Conservation (phyloP, 2,113 vertebrate species). For the Mola mola region DNA sequence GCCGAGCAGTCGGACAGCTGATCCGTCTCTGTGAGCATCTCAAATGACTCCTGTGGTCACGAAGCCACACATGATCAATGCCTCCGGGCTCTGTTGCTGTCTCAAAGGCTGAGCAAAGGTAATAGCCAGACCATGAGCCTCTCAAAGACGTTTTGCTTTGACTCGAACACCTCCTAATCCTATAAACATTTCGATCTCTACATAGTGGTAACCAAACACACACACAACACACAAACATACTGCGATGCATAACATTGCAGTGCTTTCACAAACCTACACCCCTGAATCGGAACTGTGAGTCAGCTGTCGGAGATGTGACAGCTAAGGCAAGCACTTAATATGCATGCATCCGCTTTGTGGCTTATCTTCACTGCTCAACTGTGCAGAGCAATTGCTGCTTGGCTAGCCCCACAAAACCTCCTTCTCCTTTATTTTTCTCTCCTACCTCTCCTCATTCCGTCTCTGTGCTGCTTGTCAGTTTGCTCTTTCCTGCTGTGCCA, state of each 20-base stretch:
- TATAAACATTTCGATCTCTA: conserved; percentile 21
- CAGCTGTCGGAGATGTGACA: conserved; percentile 71
- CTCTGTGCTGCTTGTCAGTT: conserved; percentile 18
- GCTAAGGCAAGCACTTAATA: conserved; percentile 73
- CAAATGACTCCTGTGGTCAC: background rate
- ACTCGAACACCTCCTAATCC: conserved; percentile 50
- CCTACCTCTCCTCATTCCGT: conserved; percentile 31
- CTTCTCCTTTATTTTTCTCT: conserved; percentile 36
- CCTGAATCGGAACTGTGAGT: conserved; percentile 61
- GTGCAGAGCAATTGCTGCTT: conserved; percentile 77
- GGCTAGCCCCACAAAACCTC: conserved; percentile 67
- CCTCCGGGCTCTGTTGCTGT: conserved; percentile 31
- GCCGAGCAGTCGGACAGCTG: conserved; percentile 21
- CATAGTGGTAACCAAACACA: conserved; percentile 15
- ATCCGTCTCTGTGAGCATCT: conserved; percentile 32
- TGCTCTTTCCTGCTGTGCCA: conserved; percentile 7
- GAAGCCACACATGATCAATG: conserved; percentile 64
- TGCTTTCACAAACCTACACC: conserved; percentile 24
- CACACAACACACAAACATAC: background rate
- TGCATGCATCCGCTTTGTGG: conserved; percentile 79
- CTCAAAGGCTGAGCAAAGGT: conserved; percentile 45
- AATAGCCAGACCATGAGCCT: conserved; percentile 52
- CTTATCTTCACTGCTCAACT: conserved; percentile 80
- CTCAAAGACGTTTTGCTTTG: conserved; percentile 51
- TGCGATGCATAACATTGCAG: background rate